Evolutionary conservation across 2,888 invertebrate genomes (phyloP).

Genomic region (Netelia melanura): DNA sequence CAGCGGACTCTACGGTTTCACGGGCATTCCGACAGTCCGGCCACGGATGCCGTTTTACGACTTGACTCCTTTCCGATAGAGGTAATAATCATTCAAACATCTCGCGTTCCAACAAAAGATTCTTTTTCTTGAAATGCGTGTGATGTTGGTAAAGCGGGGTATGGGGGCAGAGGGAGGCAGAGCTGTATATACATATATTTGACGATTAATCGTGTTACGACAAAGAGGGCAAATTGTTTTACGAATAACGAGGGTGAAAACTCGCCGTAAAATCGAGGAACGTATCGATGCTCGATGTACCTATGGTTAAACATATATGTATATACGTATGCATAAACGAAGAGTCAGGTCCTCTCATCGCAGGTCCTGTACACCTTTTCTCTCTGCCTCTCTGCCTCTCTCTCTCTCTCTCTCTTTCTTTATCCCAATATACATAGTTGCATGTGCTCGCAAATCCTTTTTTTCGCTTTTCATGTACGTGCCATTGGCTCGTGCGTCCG

Average conservation of each 20-base stretch:
- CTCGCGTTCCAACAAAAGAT: background rate
- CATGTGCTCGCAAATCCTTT: background rate
- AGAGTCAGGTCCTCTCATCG: slow-evolving; percentile 52
- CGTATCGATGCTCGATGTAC: slow-evolving; percentile 26
- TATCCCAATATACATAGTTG: background rate
- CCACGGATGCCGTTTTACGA: slow-evolving; percentile 70
- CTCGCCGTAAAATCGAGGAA: slow-evolving; percentile 46
- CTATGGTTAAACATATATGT: background rate
- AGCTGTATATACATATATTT: background rate
- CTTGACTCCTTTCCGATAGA: slow-evolving; percentile 72
- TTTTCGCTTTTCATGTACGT: background rate
- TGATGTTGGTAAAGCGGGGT: background rate
- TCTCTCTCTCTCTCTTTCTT: slow-evolving; percentile 8
- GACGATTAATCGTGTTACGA: background rate
- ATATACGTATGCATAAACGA: slow-evolving; percentile 16
- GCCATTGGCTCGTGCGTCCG: slow-evolving; percentile 28
- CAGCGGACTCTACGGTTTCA: slow-evolving; percentile 69
- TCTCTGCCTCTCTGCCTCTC: slow-evolving; percentile 13
- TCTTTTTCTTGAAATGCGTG: background rate
- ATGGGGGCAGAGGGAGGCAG: background rate
- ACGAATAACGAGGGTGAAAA: slow-evolving; percentile 6
- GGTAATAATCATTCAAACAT: slow-evolving; percentile 61
- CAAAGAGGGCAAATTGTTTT: background rate
- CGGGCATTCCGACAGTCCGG: slow-evolving; percentile 73
- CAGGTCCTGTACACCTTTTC: slow-evolving; percentile 33